phyloP scores from a whole-genome alignment of 2,888 invertebrate genomes.

The Agonopterix alstromeriana region DNA sequence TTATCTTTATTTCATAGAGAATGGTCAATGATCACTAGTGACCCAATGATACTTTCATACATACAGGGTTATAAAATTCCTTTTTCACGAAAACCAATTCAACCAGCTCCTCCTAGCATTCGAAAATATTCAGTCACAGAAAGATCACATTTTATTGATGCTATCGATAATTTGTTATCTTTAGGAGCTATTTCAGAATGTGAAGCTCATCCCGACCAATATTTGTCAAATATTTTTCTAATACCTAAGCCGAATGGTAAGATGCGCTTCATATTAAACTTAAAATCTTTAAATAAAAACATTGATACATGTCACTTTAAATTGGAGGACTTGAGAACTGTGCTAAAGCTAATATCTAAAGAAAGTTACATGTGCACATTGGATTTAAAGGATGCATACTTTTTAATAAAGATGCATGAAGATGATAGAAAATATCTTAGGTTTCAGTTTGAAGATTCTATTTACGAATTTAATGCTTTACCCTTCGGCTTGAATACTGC shows the following conservation, averaged over 20 bases:
- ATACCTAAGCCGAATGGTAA: conserved; percentile 4
- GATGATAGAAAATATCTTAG: no score
- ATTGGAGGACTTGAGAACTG: conserved; percentile 10
- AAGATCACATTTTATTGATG: neutral
- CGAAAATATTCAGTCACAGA: conserved; percentile 1
- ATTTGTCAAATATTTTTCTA: conserved; percentile 1
- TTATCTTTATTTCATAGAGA: no score
- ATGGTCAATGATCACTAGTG: no score
- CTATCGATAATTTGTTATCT: conserved; percentile 1
- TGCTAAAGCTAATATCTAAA: conserved; percentile 6
- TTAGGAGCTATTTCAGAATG: conserved; percentile 2
- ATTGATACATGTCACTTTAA: no score
- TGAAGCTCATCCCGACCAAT: conserved; percentile 1
- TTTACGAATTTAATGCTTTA: no score
- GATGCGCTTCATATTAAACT: no score
- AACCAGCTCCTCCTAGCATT: neutral
- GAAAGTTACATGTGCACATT: conserved; percentile 7
- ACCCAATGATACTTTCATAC: conserved; percentile 3
- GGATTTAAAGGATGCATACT: no score
- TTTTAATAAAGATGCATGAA: no score
- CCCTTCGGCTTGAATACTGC: no score
- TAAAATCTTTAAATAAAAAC: no score
- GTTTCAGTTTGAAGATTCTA: no score
- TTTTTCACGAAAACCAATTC: neutral
- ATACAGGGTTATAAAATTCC: conserved; percentile 7